Evolutionary conservation across 2,797 vertebrate species (phyloP).

Genomic region (Sciurus carolinensis): DNA sequence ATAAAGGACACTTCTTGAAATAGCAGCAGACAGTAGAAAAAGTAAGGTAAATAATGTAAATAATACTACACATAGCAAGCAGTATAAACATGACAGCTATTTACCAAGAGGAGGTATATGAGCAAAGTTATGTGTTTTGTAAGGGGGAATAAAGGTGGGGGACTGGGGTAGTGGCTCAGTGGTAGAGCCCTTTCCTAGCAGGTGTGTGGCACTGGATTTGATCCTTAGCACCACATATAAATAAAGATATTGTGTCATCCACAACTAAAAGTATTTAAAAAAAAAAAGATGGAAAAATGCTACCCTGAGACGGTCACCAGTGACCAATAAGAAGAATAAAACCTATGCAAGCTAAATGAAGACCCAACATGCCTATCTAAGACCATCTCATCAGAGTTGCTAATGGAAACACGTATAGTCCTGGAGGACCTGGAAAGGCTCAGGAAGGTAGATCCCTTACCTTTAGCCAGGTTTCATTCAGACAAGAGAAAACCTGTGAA

Average conservation of each 20-base stretch:
- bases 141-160: not conserved
- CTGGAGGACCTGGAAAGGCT: not conserved
- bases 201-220: no score
- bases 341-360: not conserved
- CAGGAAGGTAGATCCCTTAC: not conserved
- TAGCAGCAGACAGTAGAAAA: not conserved
- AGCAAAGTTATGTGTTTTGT: not conserved
- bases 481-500: not conserved
- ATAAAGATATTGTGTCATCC: no score
- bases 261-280: no score
- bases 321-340: not conserved
- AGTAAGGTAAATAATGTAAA: not conserved
- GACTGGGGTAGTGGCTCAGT: no score
- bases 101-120: not conserved
- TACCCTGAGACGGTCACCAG: not conserved
- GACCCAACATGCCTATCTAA: not conserved
- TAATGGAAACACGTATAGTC: not conserved
- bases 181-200: no score
- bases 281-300: not conserved
- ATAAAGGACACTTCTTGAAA: conserved; percentile 13
- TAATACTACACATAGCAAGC: not conserved
- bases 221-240: no score
- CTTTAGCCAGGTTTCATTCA: not conserved
- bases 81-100: not conserved
- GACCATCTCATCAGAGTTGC: not conserved